Base-by-base conservation (phyloP, 2,113 vertebrate genomes). In the Anolis carolinensis region DNA sequence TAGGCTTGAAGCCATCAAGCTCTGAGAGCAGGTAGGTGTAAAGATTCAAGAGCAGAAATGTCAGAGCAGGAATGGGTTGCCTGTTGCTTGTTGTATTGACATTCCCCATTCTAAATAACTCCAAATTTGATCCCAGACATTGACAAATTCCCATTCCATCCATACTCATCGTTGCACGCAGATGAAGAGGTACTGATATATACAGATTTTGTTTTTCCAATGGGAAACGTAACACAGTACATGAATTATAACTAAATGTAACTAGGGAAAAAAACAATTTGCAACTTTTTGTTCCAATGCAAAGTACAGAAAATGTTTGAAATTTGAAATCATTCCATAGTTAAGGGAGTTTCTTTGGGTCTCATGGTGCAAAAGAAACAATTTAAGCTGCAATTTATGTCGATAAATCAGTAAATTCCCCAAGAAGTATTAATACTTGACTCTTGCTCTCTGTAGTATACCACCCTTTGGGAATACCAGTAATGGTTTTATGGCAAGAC, bases 331-430 rank as follows among this genome's bases (percentile, higher is more conserved):
- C 74, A 78, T 82, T 67, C 23, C 74, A n/a, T 70, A 2, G 50
- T 48, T 39, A 92, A 4, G 44, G 78, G 74, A 50, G 74, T 76
- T 85, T 88, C 5, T 68, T 1, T 67, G 59, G 63, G 13, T 68
- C 72, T 86, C 72, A 87, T 13, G 89, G 48, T 50, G 55, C 30
- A 87, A 52, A 52, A 87, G 5, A 36, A 80, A 86, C 79, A 63
- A 34, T 68, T 83, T 30, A 83, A 32, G 32, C n/a, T 62, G 23
- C 65, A 68, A 73, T 82, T 79, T 82, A 23, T 59, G 68, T 44
- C 67, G 27, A 36, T 88, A 55, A 92, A 82, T 91, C 83, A 83
- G 25, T 18, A 90, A 84, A 83, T 52, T 91, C 32, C 85, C n/a
- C 1, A 71, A 75, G 80, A 36, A 85, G 52, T 25, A 83, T 86